Percentiles rank a stretch among this genome's conserved stretches.
phyloP scores from a whole-genome alignment of 2,113 vertebrate genomes.

The Ophthalmolycus amberensis region DNA sequence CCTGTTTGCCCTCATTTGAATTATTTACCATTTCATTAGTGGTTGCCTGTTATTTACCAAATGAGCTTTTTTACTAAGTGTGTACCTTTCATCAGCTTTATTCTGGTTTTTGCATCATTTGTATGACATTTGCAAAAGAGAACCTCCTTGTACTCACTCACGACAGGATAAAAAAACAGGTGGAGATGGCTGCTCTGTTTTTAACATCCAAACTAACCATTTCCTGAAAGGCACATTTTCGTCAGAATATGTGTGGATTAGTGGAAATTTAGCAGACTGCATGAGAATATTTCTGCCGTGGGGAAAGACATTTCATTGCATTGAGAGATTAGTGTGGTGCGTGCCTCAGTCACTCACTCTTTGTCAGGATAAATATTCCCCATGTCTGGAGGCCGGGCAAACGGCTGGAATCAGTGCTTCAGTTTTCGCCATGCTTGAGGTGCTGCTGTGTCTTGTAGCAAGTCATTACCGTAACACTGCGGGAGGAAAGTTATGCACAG shows the following conservation, averaged over 20 bases:
- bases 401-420: slow-evolving; percentile 51
- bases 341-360: slow-evolving; percentile 66
- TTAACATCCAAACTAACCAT: slow-evolving; percentile 30
- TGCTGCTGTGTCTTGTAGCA: slow-evolving; percentile 54
- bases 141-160: slow-evolving; percentile 1
- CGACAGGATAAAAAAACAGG: neutral
- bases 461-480: slow-evolving; percentile 72
- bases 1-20: neutral
- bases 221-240: slow-evolving; percentile 54
- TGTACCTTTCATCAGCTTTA: neutral
- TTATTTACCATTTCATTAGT: slow-evolving; percentile 16
- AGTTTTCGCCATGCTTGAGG: slow-evolving; percentile 31
- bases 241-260: slow-evolving; percentile 65
- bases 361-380: slow-evolving; percentile 71
- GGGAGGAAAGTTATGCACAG: slow-evolving; percentile 66
- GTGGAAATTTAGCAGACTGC: slow-evolving; percentile 61
- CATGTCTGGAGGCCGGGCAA: slow-evolving; percentile 55
- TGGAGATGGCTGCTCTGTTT: slow-evolving; percentile 15
- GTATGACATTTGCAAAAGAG: slow-evolving; percentile 16
- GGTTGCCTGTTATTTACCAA: slow-evolving; percentile 16
- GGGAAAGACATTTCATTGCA: slow-evolving; percentile 71
- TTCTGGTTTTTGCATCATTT: slow-evolving; percentile 9
- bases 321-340: slow-evolving; percentile 67
- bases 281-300: slow-evolving; percentile 52
- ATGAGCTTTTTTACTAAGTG: neutral